Base-by-base conservation (phyloP, 2,113 vertebrate species). In the Emydura subglobosa region DNA sequence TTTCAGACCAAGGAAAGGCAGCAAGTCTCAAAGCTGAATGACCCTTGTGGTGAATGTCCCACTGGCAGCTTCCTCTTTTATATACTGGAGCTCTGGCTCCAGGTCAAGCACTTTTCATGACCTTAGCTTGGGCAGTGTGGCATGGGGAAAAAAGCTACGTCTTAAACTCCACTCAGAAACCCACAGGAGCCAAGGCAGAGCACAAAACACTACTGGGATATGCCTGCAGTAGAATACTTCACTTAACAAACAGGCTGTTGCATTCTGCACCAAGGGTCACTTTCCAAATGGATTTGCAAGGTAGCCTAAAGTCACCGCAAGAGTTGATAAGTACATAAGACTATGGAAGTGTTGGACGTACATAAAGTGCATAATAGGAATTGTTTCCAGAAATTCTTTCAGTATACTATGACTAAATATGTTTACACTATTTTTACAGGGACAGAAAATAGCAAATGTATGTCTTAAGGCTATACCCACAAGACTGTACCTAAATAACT, bases 351-450 rank as follows among this genome's bases (percentile, higher is more conserved):
- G 21, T 25, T 42, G 24, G 22, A 74, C 53, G 78, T 27, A 94
- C 89, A 82, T 80, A 39, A 82, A 25, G 78, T 25, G 72, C 0
- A 3, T 78, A 89, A 86, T 74, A 91, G 88, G 91, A 96, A 95
- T 53, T 44, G 90, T 83, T 83, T 94, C 81, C 93, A 96, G 88
- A 92, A 92, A 88, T 89, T 61, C 82, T 87, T 44, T 89, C 44
- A 61, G 85, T 65, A 74, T 89, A 53, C 13, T 90, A 89, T 78
- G 90, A 72, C 80, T 92, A 94, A 94, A 92, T 27, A 68, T 0
- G 0, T 94, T 87, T 94, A 80, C 12, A 29, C 34, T 68, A n/a
- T n/a, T 68, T 16, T 12, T 90, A 83, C 83, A 84, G 76, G 92
- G 61, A 84, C 72, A 82, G 39, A 92, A 83, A 50, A 34, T 9